Conservation (phyloP, 2,113 vertebrate species). For the Pterocles orientalis region DNA sequence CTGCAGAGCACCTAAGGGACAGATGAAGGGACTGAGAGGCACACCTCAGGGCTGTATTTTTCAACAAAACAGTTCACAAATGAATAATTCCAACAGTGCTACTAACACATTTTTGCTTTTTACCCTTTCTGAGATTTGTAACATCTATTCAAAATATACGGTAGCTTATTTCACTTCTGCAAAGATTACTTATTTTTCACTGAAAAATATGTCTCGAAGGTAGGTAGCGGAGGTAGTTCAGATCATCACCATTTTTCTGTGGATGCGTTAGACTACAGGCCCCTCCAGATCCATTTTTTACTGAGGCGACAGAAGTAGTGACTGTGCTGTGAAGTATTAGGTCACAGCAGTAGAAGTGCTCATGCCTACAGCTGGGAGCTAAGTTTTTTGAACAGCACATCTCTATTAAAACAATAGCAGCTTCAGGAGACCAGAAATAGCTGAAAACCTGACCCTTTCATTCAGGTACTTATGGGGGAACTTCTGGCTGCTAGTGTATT, state of each 20-base stretch:
- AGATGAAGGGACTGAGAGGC: not conserved
- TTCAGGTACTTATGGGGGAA: not conserved
- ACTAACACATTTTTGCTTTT: not conserved
- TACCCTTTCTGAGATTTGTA: not conserved
- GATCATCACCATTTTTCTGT: not conserved
- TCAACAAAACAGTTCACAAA: not conserved
- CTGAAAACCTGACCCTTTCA: constrained; percentile 46
- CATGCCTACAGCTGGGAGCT: constrained; percentile 20
- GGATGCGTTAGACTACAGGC: not conserved
- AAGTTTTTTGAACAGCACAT: constrained; percentile 34
- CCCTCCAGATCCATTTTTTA: constrained; percentile 22
- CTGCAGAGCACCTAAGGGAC: not conserved
- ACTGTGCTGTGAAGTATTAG: constrained; percentile 29
- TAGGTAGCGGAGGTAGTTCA: not conserved
- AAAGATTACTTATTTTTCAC: not conserved
- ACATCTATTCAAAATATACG: not conserved
- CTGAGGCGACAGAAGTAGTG: constrained; percentile 10
- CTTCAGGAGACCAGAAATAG: not conserved
- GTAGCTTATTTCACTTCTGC: not conserved
- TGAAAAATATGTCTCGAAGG: not conserved
- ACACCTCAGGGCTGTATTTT: not conserved
- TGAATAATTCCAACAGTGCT: not conserved
- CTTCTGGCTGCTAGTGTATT: not conserved
- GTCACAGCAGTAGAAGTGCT: constrained; percentile 19
- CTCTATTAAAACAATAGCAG: constrained; percentile 47